Evolutionary conservation across 2,888 invertebrate genomes (phyloP), one percentile per base, ranked within the genome.

Genomic region (Amblyjoppa fuscipennis): DNA sequence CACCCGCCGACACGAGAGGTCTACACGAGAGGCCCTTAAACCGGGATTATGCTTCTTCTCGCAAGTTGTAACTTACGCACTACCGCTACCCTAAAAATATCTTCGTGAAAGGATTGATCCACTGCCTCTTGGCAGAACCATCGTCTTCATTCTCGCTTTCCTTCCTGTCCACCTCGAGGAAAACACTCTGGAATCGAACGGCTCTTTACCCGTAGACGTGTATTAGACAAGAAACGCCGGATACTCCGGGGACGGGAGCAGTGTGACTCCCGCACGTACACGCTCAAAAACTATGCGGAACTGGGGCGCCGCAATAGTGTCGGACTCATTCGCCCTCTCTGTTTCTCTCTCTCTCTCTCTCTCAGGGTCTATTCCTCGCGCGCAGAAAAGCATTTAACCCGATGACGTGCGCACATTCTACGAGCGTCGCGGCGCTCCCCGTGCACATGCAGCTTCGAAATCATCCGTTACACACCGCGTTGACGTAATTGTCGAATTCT

Each of bases 401-500:
- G 88, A 92, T 93, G 93, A 93, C 93, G 93, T 93, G 86, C 88
- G 93, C 93, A 92, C 93, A 93, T 93, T 93, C 92, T 93, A 90
- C 91, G 91, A 90, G 89, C 90, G 88, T 90, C 90, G 90, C 90
- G 87, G 89, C 87, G 59, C 25, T 59, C 28, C 3, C 25, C 59
- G 11, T 75, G 84, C 78, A 81, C 73, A 74, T 81, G 79, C 82
- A 81, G 59, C 85, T 66, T 70, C 64, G 74, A 90, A 89, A 94
- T 94, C 92, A 94, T 94, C 92, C 94, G 94, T 92, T 93, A 93
- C 91, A 90, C 90, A 87, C 87, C 85, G 77, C 91, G 70, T 90
- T 92, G 92, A 93, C 93, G 93, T 93, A 94, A 93, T 93, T 93
- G 92, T 90, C 92, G 92, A 94, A 93, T 93, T 93, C 92, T 91